These are phyloP conservation scores for Candoia aspera DNA, from an alignment of 2,113 vertebrate genomes.

Conservation along the genomic window DNA sequence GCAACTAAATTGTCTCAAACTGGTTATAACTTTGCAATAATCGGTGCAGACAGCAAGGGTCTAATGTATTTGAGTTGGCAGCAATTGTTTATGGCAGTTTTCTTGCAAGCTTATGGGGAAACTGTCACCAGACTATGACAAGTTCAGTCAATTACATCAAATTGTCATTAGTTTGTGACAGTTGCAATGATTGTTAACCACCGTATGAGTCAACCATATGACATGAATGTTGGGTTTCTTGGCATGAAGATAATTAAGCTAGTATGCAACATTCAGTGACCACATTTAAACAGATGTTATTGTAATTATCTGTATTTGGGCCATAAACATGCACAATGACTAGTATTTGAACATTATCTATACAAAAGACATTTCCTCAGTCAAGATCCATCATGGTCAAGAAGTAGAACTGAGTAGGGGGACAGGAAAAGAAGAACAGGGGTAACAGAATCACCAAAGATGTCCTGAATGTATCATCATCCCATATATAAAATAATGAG, in stretches of 20 bases:
- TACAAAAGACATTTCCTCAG: background rate
- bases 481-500: background rate
- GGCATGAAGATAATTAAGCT: background rate
- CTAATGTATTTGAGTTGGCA: slow-evolving; percentile 10
- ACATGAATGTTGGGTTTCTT: background rate
- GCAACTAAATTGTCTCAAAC: slow-evolving; percentile 8
- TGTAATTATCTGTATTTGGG: background rate
- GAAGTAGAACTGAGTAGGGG: background rate
- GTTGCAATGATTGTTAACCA: background rate
- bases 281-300: background rate
- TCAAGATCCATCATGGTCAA: background rate
- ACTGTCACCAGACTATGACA: background rate
- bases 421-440: too few species aligned
- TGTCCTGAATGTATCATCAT: background rate
- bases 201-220: background rate
- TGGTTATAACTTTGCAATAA: slow-evolving; percentile 27
- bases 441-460: background rate
- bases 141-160: slow-evolving; percentile 8
- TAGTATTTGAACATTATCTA: background rate
- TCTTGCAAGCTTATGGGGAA: slow-evolving; percentile 11
- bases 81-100: slow-evolving; percentile 5
- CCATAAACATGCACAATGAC: background rate
- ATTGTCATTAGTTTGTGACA: slow-evolving; percentile 10
- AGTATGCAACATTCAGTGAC: background rate
- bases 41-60: background rate